Evolutionary conservation across 1,140 invertebrate species (phyloP).

Genomic region (Panulirus ornatus): DNA sequence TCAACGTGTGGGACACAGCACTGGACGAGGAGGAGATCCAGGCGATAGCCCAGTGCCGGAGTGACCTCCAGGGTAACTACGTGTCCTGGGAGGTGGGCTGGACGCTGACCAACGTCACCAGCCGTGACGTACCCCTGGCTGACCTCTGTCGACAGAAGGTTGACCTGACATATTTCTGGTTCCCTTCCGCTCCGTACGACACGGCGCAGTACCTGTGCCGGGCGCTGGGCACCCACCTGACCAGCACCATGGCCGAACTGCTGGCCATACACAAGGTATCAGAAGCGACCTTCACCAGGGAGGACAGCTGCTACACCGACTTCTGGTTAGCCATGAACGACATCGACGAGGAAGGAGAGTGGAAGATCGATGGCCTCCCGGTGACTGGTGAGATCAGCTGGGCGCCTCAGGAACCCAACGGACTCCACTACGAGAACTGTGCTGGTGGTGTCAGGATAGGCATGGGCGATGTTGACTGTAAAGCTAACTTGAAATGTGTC

Average conservation of each 20-base stretch:
- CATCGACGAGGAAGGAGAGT: constrained; percentile 44
- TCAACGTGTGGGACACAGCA: constrained; percentile 58
- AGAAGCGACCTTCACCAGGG: no score
- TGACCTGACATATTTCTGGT: constrained; percentile 33
- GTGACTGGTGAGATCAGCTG: constrained; percentile 11
- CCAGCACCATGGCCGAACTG: not conserved
- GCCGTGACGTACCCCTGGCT: constrained; percentile 25
- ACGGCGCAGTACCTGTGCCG: constrained; percentile 31
- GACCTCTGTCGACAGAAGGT: constrained; percentile 25
- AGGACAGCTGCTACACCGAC: constrained; percentile 2
- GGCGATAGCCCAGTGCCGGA: constrained; percentile 20
- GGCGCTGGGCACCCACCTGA: constrained; percentile 21
- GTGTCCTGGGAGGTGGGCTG: constrained; percentile 55
- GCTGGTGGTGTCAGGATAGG: constrained; percentile 26
- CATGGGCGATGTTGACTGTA: constrained; percentile 58
- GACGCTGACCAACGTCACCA: constrained; percentile 19
- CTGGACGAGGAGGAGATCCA: constrained; percentile 21
- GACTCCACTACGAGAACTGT: constrained; percentile 66
- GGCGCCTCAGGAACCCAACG: constrained; percentile 62
- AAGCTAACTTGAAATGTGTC: constrained; percentile 20
- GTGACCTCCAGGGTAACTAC: constrained; percentile 51
- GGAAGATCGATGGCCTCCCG: not conserved
- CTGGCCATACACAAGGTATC: not conserved
- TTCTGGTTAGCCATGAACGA: constrained; percentile 47
- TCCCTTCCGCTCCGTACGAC: not conserved